Percentiles rank a stretch among this genome's conserved stretches.
These are phyloP conservation scores for Phalera bucephala DNA, from an alignment of 2,888 invertebrate genomes.

Conservation along the genomic window DNA sequence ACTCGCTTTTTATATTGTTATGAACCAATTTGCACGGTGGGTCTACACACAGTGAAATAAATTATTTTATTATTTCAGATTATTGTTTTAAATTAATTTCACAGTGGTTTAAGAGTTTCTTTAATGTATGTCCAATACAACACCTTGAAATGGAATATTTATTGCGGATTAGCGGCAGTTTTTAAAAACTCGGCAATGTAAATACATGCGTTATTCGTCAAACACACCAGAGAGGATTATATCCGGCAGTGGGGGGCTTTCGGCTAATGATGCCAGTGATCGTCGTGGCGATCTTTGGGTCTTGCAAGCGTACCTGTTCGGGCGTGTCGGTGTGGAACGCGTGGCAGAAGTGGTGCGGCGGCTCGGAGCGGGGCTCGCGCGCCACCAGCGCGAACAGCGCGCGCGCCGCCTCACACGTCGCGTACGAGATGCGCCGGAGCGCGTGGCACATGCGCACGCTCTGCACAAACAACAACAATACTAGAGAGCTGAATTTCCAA, in stretches of 20 bases:
- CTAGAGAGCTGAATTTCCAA: not conserved
- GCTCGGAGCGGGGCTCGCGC: constrained; percentile 72
- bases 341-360: constrained; percentile 92
- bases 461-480: constrained; percentile 61
- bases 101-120: too few species aligned
- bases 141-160: too few species aligned
- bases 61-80: not conserved
- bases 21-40: not conserved
- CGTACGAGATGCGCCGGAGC: constrained; percentile 92
- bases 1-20: not conserved
- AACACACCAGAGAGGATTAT: too few species aligned
- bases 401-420: constrained; percentile 91
- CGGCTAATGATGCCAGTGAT: too few species aligned
- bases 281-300: too few species aligned
- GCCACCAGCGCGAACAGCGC: constrained; percentile 91
- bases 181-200: too few species aligned
- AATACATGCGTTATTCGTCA: too few species aligned
- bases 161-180: too few species aligned
- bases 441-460: constrained; percentile 93
- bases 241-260: too few species aligned
- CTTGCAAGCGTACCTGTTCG: constrained; percentile 89
- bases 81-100: not conserved
- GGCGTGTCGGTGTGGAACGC: constrained; percentile 90
- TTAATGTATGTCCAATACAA: too few species aligned
- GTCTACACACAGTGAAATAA: not conserved